These are phyloP conservation scores for Hippopotamyrus pictus DNA, from an alignment of 2,797 vertebrate species.

Conservation along the genomic window DNA sequence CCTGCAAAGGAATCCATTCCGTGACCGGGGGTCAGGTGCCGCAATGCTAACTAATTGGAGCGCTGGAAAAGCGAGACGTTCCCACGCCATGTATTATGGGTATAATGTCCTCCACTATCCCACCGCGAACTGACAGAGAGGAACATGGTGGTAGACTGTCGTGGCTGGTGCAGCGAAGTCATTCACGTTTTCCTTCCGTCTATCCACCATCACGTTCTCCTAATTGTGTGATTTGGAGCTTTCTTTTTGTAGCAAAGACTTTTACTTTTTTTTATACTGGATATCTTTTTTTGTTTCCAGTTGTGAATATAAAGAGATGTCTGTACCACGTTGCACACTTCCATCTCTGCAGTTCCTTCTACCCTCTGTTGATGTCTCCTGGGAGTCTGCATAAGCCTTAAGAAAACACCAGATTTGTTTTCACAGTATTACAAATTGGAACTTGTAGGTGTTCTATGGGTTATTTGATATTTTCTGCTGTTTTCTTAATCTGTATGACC, in stretches of 20 bases:
- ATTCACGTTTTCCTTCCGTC: background rate
- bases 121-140: slow-evolving; percentile 28
- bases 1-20: slow-evolving; percentile 61
- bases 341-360: slow-evolving; percentile 42
- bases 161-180: slow-evolving; percentile 31
- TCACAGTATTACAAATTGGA: slow-evolving; percentile 57
- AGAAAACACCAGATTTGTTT: slow-evolving; percentile 57
- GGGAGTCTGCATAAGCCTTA: slow-evolving; percentile 63
- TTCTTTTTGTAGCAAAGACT: slow-evolving; percentile 41
- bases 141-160: slow-evolving; percentile 29
- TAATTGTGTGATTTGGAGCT: slow-evolving; percentile 20
- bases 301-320: slow-evolving; percentile 34
- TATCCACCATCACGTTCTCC: slow-evolving; percentile 24
- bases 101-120: slow-evolving; percentile 29
- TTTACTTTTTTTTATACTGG: slow-evolving; percentile 24
- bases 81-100: slow-evolving; percentile 21
- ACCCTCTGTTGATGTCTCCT: slow-evolving; percentile 43
- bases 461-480: slow-evolving; percentile 55
- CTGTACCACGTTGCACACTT: slow-evolving; percentile 42
- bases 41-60: slow-evolving; percentile 40
- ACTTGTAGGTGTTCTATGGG: slow-evolving; percentile 58
- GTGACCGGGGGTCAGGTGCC: slow-evolving; percentile 40
- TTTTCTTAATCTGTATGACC: slow-evolving; percentile 42
- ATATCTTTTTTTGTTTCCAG: slow-evolving; percentile 43
- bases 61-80: slow-evolving; percentile 34